Conservation (phyloP, 1,140 invertebrate genomes). For the Lepidurus apus region DNA sequence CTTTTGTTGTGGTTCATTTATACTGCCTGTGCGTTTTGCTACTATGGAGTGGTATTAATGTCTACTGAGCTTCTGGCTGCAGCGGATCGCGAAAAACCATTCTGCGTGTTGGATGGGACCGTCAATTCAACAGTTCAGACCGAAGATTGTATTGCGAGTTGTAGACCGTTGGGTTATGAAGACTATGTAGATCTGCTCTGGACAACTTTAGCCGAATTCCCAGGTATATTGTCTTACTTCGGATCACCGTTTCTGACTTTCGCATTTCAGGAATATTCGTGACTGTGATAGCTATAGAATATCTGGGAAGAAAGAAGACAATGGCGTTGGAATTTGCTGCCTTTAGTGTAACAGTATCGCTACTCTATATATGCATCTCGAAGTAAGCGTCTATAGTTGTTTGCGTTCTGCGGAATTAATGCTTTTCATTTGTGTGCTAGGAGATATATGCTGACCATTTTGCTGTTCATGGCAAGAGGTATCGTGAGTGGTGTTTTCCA, state of each 20-base stretch:
- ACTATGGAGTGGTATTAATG: constrained; percentile 92
- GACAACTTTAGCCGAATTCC: constrained; percentile 93
- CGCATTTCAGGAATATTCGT: constrained; percentile 70
- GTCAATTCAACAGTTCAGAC: constrained; percentile 44
- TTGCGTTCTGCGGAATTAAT: neutral
- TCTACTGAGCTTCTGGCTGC: constrained; percentile 81
- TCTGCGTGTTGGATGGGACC: constrained; percentile 31
- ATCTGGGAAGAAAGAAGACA: constrained; percentile 82
- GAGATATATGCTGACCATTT: constrained; percentile 69
- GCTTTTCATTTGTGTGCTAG: constrained; percentile 48
- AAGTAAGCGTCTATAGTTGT: constrained; percentile 54
- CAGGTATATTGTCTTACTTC: constrained; percentile 53
- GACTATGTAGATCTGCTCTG: constrained; percentile 86
- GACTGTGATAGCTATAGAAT: constrained; percentile 86
- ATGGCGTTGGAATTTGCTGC: constrained; percentile 90
- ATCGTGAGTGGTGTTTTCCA: constrained; percentile 91
- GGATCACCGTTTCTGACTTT: constrained; percentile 4
- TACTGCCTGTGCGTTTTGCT: constrained; percentile 91
- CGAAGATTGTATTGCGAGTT: constrained; percentile 60
- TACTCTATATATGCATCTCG: constrained; percentile 67
- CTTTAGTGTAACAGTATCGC: constrained; percentile 73
- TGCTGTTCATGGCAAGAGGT: constrained; percentile 82
- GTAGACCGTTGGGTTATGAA: constrained; percentile 58
- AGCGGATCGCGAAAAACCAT: constrained; percentile 25
- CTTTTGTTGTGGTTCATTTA: constrained; percentile 88